Conservation (phyloP, 2,797 vertebrate genomes). For the Gouania willdenowi region DNA sequence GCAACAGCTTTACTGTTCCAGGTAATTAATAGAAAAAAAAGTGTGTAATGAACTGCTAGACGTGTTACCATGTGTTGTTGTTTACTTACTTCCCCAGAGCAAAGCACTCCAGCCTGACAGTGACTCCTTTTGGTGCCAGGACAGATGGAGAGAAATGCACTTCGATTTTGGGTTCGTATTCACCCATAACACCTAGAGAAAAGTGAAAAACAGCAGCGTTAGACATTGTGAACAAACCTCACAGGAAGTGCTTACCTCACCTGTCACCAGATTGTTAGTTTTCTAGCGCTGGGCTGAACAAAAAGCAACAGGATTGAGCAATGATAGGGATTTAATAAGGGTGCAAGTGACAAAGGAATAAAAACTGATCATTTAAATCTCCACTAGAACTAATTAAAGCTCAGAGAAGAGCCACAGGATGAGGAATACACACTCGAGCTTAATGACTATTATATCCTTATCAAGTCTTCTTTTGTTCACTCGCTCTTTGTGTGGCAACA, state of each 20-base stretch:
- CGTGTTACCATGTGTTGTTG: conserved; percentile 31
- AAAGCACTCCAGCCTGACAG: conserved; percentile 94
- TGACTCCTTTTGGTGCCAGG: conserved; percentile 87
- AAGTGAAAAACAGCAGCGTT: conserved; percentile 66
- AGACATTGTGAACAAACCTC: conserved; percentile 22
- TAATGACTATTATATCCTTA: too few species aligned
- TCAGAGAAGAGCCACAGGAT: too few species aligned
- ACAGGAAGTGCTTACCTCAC: not conserved
- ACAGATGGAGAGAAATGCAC: conserved; percentile 90
- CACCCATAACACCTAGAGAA: conserved; percentile 91
- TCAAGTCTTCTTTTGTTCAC: too few species aligned
- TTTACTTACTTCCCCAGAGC: conserved; percentile 96
- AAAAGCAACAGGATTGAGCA: too few species aligned
- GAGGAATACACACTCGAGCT: too few species aligned
- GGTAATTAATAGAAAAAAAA: conserved; percentile 41
- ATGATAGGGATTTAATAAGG: not conserved
- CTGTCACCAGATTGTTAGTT: conserved; percentile 16
- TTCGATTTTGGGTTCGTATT: conserved; percentile 98
- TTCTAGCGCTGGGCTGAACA: not conserved
- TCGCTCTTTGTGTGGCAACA: too few species aligned
- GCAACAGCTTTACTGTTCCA: conserved; percentile 18
- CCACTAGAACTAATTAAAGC: too few species aligned
- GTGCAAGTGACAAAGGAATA: too few species aligned
- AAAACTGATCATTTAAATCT: too few species aligned
- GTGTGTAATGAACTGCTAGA: conserved; percentile 27